Conservation (phyloP, 2,113 vertebrate genomes). For the Vulpes lagopus region DNA sequence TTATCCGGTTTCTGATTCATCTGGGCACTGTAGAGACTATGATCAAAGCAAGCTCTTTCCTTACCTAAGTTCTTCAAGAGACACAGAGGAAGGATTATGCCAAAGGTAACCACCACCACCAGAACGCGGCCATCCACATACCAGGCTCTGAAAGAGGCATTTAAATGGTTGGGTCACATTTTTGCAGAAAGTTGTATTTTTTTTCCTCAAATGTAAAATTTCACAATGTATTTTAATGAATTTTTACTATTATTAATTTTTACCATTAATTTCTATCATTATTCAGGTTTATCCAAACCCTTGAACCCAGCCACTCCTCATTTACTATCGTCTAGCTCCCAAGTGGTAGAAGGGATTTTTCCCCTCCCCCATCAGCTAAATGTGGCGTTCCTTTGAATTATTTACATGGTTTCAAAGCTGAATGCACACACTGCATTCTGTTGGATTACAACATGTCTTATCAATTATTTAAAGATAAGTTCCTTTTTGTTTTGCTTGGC, state of each 20-base stretch:
- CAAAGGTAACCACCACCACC: constrained; percentile 92
- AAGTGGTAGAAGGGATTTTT: neutral
- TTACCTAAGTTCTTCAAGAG: constrained; percentile 98
- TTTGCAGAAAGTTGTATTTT: constrained; percentile 12
- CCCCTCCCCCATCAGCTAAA: neutral
- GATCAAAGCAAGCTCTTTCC: constrained; percentile 76
- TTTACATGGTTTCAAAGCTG: constrained; percentile 63
- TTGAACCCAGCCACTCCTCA: neutral
- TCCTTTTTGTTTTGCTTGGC: constrained; percentile 53
- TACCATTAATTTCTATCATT: constrained; percentile 18
- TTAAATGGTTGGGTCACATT: neutral
- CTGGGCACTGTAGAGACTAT: neutral
- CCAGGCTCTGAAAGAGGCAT: constrained; percentile 92
- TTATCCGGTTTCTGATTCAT: neutral
- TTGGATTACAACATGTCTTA: constrained; percentile 63
- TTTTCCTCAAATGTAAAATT: constrained; percentile 36
- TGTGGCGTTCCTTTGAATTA: constrained; percentile 53
- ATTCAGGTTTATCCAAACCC: neutral
- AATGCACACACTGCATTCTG: constrained; percentile 52
- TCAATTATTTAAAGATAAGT: constrained; percentile 69
- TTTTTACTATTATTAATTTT: constrained; percentile 26
- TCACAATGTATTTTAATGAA: neutral
- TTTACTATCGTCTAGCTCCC: neutral
- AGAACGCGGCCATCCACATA: constrained; percentile 94
- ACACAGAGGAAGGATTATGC: constrained; percentile 95